Conservation (phyloP, 2,888 invertebrate species). For the Cheilosia vernalis region DNA sequence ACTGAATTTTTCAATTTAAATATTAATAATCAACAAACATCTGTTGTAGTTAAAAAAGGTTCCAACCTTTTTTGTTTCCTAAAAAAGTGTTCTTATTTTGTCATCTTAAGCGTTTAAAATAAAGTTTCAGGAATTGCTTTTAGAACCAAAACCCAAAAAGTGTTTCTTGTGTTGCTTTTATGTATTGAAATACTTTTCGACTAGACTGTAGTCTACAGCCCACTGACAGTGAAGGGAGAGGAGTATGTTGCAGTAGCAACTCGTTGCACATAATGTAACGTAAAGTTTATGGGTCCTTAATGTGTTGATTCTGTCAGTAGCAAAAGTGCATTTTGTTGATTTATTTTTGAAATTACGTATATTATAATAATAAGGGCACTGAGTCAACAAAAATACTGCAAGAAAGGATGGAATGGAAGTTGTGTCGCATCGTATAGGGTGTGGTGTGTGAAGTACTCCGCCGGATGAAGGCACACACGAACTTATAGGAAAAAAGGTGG, state of each 20-base stretch:
- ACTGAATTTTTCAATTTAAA: too few species aligned
- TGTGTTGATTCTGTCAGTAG: slow-evolving; percentile 74
- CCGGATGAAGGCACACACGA: slow-evolving; percentile 35
- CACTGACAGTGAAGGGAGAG: background rate
- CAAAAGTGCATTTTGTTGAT: slow-evolving; percentile 74
- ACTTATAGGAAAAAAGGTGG: slow-evolving; percentile 25
- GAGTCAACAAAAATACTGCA: slow-evolving; percentile 69
- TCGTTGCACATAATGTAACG: slow-evolving; percentile 71
- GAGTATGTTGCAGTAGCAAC: slow-evolving; percentile 46
- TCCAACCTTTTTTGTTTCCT: too few species aligned
- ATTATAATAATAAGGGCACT: slow-evolving; percentile 72
- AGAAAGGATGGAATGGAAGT: slow-evolving; percentile 72
- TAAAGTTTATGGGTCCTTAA: slow-evolving; percentile 74
- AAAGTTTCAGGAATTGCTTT: too few species aligned
- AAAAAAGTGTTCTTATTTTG: too few species aligned
- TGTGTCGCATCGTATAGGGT: slow-evolving; percentile 23
- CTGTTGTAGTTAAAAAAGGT: too few species aligned
- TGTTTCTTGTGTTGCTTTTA: background rate
- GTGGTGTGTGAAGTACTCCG: slow-evolving; percentile 12
- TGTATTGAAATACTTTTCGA: slow-evolving; percentile 2
- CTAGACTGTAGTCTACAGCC: slow-evolving; percentile 13
- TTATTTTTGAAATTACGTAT: slow-evolving; percentile 70
- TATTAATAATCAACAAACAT: too few species aligned
- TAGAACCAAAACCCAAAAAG: too few species aligned
- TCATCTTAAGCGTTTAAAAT: too few species aligned